phyloP scores from a whole-genome alignment of 2,797 vertebrate genomes.

The Hydrolagus colliei region DNA sequence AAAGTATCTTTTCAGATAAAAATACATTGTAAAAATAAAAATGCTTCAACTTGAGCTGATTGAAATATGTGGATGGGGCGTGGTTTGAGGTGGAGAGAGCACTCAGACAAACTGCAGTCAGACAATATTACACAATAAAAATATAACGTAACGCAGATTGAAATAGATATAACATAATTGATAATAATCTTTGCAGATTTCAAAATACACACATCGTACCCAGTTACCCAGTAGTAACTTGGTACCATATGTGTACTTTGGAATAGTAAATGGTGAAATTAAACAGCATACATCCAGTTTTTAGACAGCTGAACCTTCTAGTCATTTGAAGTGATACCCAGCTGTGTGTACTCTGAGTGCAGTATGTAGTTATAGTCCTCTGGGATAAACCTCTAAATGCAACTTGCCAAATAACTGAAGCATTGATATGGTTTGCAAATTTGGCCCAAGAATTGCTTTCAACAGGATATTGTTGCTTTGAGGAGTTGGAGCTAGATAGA shows the following conservation, averaged over 20 bases:
- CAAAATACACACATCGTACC: too few relatives aligned
- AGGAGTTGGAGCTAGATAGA: neutral
- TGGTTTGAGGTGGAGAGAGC: too few relatives aligned
- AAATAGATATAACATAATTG: neutral
- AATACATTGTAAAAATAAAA: neutral
- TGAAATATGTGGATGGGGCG: too few relatives aligned
- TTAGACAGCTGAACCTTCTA: constrained; percentile 49
- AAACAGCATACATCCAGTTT: constrained; percentile 38
- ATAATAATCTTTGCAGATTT: neutral
- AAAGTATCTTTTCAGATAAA: neutral
- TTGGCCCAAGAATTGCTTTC: neutral
- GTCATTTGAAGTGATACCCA: constrained; percentile 38
- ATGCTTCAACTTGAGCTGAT: too few relatives aligned
- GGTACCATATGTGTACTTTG: constrained; percentile 40
- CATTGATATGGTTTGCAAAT: neutral
- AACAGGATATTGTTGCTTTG: neutral
- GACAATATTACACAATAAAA: neutral
- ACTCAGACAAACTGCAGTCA: neutral
- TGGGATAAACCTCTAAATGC: neutral
- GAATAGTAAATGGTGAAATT: constrained; percentile 51
- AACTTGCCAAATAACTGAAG: neutral
- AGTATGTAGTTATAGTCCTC: neutral
- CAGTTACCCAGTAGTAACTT: constrained; percentile 32
- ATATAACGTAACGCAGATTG: neutral
- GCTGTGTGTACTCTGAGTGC: constrained; percentile 14